Base-by-base conservation (phyloP, 1,140 invertebrate species). In the Goniozus legneri region DNA sequence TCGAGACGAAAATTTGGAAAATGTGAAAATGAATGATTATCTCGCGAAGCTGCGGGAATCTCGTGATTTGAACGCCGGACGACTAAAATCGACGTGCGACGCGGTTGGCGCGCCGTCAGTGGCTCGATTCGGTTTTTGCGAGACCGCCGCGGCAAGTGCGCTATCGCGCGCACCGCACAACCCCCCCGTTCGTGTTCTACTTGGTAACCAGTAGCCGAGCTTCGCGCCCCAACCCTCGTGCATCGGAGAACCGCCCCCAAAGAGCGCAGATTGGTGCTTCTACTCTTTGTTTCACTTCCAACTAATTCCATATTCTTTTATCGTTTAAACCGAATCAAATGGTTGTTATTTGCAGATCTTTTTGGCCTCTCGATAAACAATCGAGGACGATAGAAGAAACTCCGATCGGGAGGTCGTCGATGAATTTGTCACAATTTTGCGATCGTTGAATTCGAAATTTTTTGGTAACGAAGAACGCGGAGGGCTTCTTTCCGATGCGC, bases 51-150 rank as follows among this genome's bases (percentile, higher is more conserved):
- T 30, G 22, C 38, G 42, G 54, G 42, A 33, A 45, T 36, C 42
- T 50, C 64, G 73, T 73, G 73, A 75, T 75, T 75, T 75, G 69
- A 75, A 76, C 70, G 71, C 70, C 62, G 58, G 55, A 64, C 54
- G 48, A 38, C 24, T 27, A 10, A 10, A n/a, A 27, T 27, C 24
- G 24, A 27, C 4, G 10, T 6, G 24, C 10, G 24, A 10, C 4
- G 24, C 4, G 10, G 24, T 27, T 27, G 24, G 24, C 24, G 24
- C 41, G 39, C 48, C 46, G 47, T 18, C 30, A 31, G 55, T 33
- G 44, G 53, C 20, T n/a, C n/a, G n/a, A n/a, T n/a, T n/a, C n/a
- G 24, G 24, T 27, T 4, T 4, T 10, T 4, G 24, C 10, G 24
- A 27, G 4, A 10, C 24, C 24, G 15, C 14, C 31, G 15, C 13